phyloP scores from a whole-genome alignment of 1,140 invertebrate genomes.

The Sarcophaga peregrina region DNA sequence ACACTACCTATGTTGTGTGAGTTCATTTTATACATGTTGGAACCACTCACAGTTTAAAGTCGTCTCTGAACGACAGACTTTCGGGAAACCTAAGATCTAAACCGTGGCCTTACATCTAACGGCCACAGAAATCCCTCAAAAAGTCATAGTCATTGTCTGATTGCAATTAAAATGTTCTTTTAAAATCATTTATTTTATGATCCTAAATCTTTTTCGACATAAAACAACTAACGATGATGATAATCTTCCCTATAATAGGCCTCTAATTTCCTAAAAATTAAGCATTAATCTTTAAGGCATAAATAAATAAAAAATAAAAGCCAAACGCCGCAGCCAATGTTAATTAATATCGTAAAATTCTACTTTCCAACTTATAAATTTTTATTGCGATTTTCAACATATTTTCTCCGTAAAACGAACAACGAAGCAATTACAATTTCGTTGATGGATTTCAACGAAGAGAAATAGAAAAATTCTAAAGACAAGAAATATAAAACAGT shows the following conservation, averaged over 20 bases:
- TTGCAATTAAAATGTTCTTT: no score
- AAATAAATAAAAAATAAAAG: background rate
- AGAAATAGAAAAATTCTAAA: background rate
- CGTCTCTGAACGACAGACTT: no score
- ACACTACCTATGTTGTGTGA: no score
- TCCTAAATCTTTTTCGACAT: no score
- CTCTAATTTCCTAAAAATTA: background rate
- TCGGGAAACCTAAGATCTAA: no score
- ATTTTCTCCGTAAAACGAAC: background rate
- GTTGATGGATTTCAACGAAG: background rate
- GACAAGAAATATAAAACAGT: background rate
- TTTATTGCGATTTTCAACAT: background rate
- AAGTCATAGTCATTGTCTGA: no score
- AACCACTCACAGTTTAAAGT: no score
- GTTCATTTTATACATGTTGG: no score
- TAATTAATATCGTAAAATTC: background rate
- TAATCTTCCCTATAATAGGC: background rate
- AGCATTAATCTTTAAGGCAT: background rate
- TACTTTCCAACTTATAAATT: constrained; percentile 6
- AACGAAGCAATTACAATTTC: background rate
- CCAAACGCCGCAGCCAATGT: background rate
- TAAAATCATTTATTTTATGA: no score
- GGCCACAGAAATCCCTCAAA: no score
- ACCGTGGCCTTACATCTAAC: no score
- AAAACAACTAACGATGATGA: no score